Base-by-base conservation (phyloP, 2,797 vertebrate species). In the Enteromius paludinosus region DNA sequence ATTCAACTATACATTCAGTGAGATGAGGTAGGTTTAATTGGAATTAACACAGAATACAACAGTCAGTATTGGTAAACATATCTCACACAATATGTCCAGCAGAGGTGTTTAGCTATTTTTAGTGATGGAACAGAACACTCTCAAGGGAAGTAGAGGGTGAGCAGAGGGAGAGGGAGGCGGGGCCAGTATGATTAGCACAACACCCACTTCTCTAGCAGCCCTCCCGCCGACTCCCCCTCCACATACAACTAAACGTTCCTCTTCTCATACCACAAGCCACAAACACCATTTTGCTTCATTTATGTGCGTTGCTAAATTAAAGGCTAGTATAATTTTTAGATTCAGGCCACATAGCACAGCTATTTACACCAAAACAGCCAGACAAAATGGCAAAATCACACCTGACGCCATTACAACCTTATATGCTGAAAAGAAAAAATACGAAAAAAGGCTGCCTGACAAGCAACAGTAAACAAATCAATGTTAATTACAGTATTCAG, bases 111-210 rank as follows among this genome's bases (percentile, higher is more conserved):
- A 47, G 41, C 75, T n/a, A 5, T 78, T 33, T 72, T 30, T 43
- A 30, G 18, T 38, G 71, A 77, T 65, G 38, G 83, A 20, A 69
- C 72, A 69, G 74, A 73, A 64, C 61, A 66, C 78, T 41, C 59
- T 78, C 30, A 83, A 86, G 25, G 9, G 33, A 87, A 87, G 88
- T 20, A 52, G 49, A 84, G 84, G 83, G 88, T 89, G 90, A 92
- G 90, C 84, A 87, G 88, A 87, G 81, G 87, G 86, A 89, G 89
- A 89, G 75, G 86, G 91, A 90, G 91, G 89, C 85, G 85, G 89
- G 80, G 87, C 91, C 68, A 80, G 61, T 69, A 77, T 54, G 65
- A 80, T 84, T 23, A 82, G 25, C 78, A 93, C 87, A 87, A 90
- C 89, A 18, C 84, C 92, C 88, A 1, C 87, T 89, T 88, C 78